These are phyloP conservation scores for Helarctos malayanus DNA, from an alignment of 2,797 vertebrate genomes.

Conservation along the genomic window DNA sequence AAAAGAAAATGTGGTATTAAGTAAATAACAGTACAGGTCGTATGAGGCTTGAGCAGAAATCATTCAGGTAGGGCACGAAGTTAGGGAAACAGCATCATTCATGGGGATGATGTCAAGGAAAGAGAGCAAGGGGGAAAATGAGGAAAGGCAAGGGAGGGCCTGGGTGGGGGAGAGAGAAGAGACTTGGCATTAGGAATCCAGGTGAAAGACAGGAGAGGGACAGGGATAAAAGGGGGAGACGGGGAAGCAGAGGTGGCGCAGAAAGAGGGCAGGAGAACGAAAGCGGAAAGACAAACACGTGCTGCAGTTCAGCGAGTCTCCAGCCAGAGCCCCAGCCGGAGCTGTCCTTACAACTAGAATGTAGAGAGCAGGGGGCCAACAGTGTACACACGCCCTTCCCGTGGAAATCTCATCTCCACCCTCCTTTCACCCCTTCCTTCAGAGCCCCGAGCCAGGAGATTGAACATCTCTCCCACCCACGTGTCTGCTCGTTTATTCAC, in stretches of 20 bases:
- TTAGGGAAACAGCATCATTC: background rate
- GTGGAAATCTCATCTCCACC: background rate
- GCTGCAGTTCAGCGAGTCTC: background rate
- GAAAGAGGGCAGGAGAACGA: background rate
- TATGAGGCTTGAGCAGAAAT: background rate
- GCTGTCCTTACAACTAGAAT: background rate
- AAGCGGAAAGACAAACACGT: background rate
- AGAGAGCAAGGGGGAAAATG: background rate
- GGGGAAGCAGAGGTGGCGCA: background rate
- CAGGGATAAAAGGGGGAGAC: accelerated
- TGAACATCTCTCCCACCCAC: background rate
- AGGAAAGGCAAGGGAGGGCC: background rate
- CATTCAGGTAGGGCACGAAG: background rate
- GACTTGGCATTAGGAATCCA: background rate
- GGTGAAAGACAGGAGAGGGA: background rate
- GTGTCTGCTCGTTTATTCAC: background rate
- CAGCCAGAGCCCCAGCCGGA: background rate
- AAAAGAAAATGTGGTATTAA: background rate
- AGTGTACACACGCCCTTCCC: accelerated
- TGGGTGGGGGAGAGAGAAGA: background rate
- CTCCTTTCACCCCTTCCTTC: background rate
- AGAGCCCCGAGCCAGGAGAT: background rate
- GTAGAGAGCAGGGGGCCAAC: background rate
- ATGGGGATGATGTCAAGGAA: background rate
- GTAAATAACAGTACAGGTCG: background rate